phyloP scores from a whole-genome alignment of 2,797 vertebrate species.

The Syncerus caffer region DNA sequence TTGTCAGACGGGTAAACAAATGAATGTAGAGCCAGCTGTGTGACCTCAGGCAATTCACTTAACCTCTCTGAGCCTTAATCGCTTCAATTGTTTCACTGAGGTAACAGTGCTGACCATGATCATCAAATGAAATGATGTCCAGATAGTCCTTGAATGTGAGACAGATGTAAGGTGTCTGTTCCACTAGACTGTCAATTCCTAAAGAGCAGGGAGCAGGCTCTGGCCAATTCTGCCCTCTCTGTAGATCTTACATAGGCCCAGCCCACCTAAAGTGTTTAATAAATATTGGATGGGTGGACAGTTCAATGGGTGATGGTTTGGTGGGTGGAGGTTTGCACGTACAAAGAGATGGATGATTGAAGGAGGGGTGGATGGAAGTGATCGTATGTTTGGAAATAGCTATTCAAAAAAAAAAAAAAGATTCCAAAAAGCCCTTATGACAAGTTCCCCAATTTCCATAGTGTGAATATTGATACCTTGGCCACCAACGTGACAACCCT shows the following conservation, averaged over 20 bases:
- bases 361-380: background rate
- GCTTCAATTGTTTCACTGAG: slow-evolving; percentile 1
- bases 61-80: slow-evolving; percentile 67
- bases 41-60: slow-evolving; percentile 65
- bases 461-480: background rate
- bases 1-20: background rate
- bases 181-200: slow-evolving; percentile 33
- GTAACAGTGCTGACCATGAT: background rate
- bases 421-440: background rate
- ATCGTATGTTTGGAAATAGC: background rate
- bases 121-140: slow-evolving; percentile 42
- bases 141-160: background rate
- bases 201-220: slow-evolving; percentile 5
- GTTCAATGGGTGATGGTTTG: background rate
- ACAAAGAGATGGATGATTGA: background rate
- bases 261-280: background rate
- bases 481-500: background rate
- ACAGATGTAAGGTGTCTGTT: slow-evolving; percentile 55
- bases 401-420: background rate
- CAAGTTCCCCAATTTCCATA: background rate
- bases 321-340: background rate
- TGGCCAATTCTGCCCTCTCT: background rate
- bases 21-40: slow-evolving; percentile 32
- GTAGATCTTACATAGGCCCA: too few relatives aligned
- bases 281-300: background rate